Evolutionary conservation across 1,140 invertebrate genomes (phyloP).

Genomic region (Bombus affinis): DNA sequence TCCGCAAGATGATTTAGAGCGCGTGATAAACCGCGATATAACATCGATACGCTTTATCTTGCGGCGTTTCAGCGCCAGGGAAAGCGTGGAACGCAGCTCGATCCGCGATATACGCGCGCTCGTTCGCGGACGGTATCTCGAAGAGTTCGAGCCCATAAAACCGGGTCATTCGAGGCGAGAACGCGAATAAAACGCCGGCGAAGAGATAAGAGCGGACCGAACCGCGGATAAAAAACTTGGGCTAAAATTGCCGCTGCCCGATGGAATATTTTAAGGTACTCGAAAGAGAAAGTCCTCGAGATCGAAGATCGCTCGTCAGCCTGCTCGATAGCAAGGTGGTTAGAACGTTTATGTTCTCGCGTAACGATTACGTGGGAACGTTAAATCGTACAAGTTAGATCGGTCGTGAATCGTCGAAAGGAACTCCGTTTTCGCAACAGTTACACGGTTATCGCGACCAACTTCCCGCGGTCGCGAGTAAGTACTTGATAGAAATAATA

Average conservation of each 20-base stretch:
- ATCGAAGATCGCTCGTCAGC: conserved; percentile 45
- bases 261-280: conserved; percentile 47
- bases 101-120: background rate
- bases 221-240: conserved; percentile 37
- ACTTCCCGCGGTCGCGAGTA: too few relatives aligned
- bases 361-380: too few relatives aligned
- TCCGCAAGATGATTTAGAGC: conserved; percentile 29
- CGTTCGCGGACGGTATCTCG: background rate
- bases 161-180: conserved; percentile 8
- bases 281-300: conserved; percentile 31
- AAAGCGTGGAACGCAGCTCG: too few relatives aligned
- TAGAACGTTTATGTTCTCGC: conserved; percentile 33
- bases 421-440: too few relatives aligned
- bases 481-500: too few relatives aligned
- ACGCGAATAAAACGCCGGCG: conserved; percentile 43
- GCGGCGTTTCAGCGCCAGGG: background rate
- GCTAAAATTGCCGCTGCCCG: conserved; percentile 50
- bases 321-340: conserved; percentile 28
- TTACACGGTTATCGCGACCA: too few relatives aligned
- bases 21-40: conserved; percentile 14
- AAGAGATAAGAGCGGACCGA: conserved; percentile 25
- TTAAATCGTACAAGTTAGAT: too few relatives aligned
- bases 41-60: conserved; percentile 40
- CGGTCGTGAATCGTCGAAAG: too few relatives aligned
- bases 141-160: background rate